Evolutionary conservation across 2,113 vertebrate genomes (phyloP).

Genomic region (Spea multiplicata): DNA sequence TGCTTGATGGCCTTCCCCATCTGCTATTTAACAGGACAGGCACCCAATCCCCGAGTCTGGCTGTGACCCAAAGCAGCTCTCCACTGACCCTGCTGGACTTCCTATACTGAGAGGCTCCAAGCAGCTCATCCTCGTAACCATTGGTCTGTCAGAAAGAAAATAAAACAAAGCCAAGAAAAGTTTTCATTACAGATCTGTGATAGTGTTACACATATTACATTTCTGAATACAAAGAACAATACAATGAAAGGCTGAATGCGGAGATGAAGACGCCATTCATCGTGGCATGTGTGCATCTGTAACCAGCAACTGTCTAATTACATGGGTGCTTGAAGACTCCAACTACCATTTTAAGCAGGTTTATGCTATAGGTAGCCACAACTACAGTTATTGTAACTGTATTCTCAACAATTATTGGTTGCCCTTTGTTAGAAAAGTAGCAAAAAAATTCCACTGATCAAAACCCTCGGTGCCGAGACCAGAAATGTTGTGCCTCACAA

Average conservation of each 20-base stretch:
- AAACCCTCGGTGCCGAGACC: no score
- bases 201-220: not conserved
- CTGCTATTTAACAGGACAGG: not conserved
- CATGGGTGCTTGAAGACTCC: no score
- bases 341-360: no score
- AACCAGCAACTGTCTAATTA: no score
- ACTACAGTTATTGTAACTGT: no score
- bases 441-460: no score
- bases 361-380: no score
- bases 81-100: conserved; percentile 85
- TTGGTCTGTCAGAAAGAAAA: conserved; percentile 69
- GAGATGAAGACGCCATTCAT: not conserved
- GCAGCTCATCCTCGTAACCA: conserved; percentile 72
- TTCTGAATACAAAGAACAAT: not conserved
- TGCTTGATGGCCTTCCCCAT: not conserved
- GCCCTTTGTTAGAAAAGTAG: no score
- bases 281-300: no score
- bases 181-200: not conserved
- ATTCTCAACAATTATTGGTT: no score
- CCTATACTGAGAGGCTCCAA: conserved; percentile 64
- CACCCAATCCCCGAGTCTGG: not conserved
- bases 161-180: conserved; percentile 7
- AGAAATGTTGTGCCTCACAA: no score
- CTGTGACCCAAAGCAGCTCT: conserved; percentile 10
- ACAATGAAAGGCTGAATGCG: not conserved